Evolutionary conservation across 2,888 invertebrate species (phyloP), one percentile per base, ranked within the genome.

Genomic region (Leucania comma): DNA sequence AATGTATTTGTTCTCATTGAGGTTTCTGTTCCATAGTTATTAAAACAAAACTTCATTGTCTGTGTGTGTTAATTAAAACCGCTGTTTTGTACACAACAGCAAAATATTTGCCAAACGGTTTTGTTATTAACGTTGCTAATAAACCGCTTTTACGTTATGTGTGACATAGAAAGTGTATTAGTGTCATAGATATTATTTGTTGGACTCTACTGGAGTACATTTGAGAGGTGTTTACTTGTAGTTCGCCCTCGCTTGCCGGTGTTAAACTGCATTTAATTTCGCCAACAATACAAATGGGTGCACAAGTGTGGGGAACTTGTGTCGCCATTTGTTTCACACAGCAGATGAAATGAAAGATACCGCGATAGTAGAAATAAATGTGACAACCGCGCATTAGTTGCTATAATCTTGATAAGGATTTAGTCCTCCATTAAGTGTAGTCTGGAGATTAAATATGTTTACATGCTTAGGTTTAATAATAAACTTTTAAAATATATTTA

Each of bases 211-310:
- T 29, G 56, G 42, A 24, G 4, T 66, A 74, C 29, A 67, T 64
- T 67, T 56, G 24, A 48, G 38, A 57, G 6, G 59, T 56, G 56
- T 66, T 14, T 58, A 42, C 62, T 63, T 65, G 46, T 54, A 65
- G 35, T 29, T 51, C 35, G n/a, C 46, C 57, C 48, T 58, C 29
- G 54, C 58, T 54, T 56, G 64, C 42, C 24, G 32, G 62, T 65
- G 75, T 68, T 80, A 79, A 79, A 80, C 75, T 68, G 32, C 62
- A 26, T 79, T 80, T 79, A 79, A 80, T 80, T 75, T 80, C 35
- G 48, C 14, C 57, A 35, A 71, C 68, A 79, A 68, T 63, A 80
- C 65, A 60, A 71, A 80, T 75, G 61, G 54, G 50, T 42, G 67
- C 75, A 65, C 80, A 71, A 68, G 75, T 75, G 75, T 75, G 22